Percentiles rank a stretch among this genome's conserved stretches.
Conservation (phyloP, 2,888 invertebrate genomes). For the Hypena proboscidalis region DNA sequence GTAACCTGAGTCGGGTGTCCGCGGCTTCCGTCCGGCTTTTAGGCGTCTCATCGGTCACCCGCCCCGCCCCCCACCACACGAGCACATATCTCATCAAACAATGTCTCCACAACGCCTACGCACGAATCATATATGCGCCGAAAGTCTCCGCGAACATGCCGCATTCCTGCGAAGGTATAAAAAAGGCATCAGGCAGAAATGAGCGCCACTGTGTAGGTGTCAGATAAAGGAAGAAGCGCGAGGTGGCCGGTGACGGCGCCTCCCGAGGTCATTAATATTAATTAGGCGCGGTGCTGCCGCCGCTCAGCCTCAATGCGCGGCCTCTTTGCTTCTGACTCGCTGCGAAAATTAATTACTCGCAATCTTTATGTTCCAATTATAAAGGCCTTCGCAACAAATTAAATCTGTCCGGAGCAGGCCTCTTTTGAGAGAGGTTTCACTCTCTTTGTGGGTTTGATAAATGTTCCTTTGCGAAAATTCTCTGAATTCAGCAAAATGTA, state of each 20-base stretch:
- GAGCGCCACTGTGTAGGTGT: slow-evolving; percentile 56
- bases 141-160: slow-evolving; percentile 8
- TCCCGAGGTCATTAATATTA: slow-evolving; percentile 82
- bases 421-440: slow-evolving; percentile 84
- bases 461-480: slow-evolving; percentile 80
- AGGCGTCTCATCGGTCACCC: slow-evolving; percentile 78
- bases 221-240: slow-evolving; percentile 64
- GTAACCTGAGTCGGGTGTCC: slow-evolving; percentile 80
- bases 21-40: slow-evolving; percentile 85
- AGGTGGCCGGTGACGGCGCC: slow-evolving; percentile 56
- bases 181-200: slow-evolving; percentile 50
- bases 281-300: slow-evolving; percentile 78
- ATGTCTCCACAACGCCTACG: slow-evolving; percentile 24
- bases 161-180: slow-evolving; percentile 41
- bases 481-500: slow-evolving; percentile 77
- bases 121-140: slow-evolving; percentile 6
- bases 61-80: slow-evolving; percentile 57
- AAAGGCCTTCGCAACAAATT: slow-evolving; percentile 86
- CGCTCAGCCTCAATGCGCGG: slow-evolving; percentile 73
- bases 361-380: slow-evolving; percentile 86
- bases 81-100: slow-evolving; percentile 52
- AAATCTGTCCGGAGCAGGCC: slow-evolving; percentile 84
- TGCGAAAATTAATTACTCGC: slow-evolving; percentile 85
- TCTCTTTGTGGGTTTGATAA: slow-evolving; percentile 85
- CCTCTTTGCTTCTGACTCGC: slow-evolving; percentile 84